These are phyloP conservation scores for Zaprionus nigranus DNA, from an alignment of 1,140 invertebrate genomes.

Conservation along the genomic window DNA sequence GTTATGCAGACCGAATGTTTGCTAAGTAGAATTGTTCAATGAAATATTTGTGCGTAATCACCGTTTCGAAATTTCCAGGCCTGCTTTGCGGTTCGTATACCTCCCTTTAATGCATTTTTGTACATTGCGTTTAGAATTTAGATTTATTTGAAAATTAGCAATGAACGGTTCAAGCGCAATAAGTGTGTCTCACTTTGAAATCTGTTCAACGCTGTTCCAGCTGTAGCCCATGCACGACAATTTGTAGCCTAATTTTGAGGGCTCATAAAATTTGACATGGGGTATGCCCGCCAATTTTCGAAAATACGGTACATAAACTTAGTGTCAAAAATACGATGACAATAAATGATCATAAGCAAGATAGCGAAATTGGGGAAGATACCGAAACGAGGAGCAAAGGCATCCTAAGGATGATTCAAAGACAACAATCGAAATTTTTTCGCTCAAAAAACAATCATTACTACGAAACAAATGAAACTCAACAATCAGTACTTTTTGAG, in stretches of 20 bases:
- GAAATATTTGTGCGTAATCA: conserved; percentile 54
- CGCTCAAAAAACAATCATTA: too few relatives aligned
- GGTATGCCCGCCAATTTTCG: too few relatives aligned
- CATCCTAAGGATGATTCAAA: too few relatives aligned
- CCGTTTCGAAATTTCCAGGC: conserved; percentile 80
- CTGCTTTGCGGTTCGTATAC: conserved; percentile 73
- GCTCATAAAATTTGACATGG: too few relatives aligned
- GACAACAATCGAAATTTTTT: too few relatives aligned
- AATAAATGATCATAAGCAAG: too few relatives aligned
- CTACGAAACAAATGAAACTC: too few relatives aligned
- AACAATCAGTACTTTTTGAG: too few relatives aligned
- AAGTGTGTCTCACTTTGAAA: conserved; percentile 10
- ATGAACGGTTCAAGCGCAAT: conserved; percentile 20
- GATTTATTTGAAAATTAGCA: conserved; percentile 23
- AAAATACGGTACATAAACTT: too few relatives aligned
- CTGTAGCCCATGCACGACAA: background rate
- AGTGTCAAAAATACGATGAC: too few relatives aligned
- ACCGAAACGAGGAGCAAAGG: too few relatives aligned
- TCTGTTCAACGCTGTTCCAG: conserved; percentile 12
- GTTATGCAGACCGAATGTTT: conserved; percentile 36
- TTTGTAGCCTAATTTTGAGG: background rate
- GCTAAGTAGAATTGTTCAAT: conserved; percentile 27
- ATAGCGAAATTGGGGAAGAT: too few relatives aligned
- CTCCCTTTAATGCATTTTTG: conserved; percentile 74
- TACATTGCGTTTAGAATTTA: conserved; percentile 60